These are phyloP conservation scores for Diadumene lineata DNA, from an alignment of 92 coral and sea anemone species.

Conservation along the genomic window DNA sequence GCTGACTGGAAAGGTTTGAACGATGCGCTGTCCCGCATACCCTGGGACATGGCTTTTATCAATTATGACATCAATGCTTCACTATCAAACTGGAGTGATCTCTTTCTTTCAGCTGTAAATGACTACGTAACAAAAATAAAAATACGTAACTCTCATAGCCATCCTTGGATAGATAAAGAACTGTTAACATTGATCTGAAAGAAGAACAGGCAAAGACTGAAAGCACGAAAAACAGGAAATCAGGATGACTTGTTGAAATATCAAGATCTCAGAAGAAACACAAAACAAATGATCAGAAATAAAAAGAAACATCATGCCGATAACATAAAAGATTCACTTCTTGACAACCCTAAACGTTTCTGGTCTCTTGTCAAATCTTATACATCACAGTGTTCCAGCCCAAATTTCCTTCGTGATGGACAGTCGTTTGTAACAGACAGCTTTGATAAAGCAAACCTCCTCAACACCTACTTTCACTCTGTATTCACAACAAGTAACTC, in stretches of 20 bases:
- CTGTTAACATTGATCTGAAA: constrained; percentile 31
- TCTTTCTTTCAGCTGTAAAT: constrained; percentile 58
- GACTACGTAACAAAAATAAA: constrained; percentile 50
- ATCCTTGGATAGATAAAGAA: constrained; percentile 65
- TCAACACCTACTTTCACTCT: constrained; percentile 50
- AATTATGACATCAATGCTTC: constrained; percentile 49
- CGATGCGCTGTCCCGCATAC: constrained; percentile 41
- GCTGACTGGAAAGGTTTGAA: constrained; percentile 66
- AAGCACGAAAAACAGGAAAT: constrained; percentile 18
- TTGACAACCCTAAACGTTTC: constrained; percentile 41
- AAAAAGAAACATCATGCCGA: constrained; percentile 43
- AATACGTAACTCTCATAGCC: constrained; percentile 34
- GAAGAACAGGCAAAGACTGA: constrained; percentile 43
- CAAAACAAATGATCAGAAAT: constrained; percentile 34
- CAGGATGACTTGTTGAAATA: constrained; percentile 23
- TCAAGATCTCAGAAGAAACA: constrained; percentile 28
- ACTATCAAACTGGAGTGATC: constrained; percentile 55
- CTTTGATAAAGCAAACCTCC: constrained; percentile 22
- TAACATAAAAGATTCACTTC: constrained; percentile 34
- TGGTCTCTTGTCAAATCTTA: constrained; percentile 37
- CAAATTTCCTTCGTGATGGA: constrained; percentile 43
- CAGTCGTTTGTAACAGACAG: constrained; percentile 31
- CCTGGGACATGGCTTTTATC: constrained; percentile 63
- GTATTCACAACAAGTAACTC: constrained; percentile 33
- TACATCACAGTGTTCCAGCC: constrained; percentile 17